Evolutionary conservation across 2,888 invertebrate genomes (phyloP).

Genomic region (Atherix ibis): DNA sequence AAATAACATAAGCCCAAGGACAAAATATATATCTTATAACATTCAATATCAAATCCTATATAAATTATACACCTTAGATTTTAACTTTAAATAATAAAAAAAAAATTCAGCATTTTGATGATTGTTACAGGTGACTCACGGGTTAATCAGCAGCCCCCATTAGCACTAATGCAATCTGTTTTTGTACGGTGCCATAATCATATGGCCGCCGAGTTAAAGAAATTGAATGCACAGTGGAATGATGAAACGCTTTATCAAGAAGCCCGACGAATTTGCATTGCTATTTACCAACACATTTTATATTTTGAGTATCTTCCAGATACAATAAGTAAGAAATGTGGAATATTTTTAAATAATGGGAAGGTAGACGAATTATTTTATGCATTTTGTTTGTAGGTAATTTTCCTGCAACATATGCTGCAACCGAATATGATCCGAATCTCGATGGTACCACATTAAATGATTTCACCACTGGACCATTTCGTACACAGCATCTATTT

Average conservation of each 20-base stretch:
- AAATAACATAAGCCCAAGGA: too few relatives aligned
- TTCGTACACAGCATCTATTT: slow-evolving; percentile 62
- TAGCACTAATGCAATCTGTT: slow-evolving; percentile 38
- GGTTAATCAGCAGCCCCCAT: slow-evolving; percentile 38
- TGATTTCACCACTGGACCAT: slow-evolving; percentile 62
- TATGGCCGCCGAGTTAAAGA: slow-evolving; percentile 34
- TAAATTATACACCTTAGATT: too few relatives aligned
- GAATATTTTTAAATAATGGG: too few relatives aligned
- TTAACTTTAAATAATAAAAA: slow-evolving; percentile 5
- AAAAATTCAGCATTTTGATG: background rate
- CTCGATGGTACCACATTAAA: slow-evolving; percentile 37
- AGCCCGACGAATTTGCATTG: slow-evolving; percentile 37
- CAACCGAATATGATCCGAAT: slow-evolving; percentile 18
- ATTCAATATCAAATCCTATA: too few relatives aligned
- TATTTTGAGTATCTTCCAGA: slow-evolving; percentile 46
- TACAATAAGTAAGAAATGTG: too few relatives aligned
- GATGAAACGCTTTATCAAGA: slow-evolving; percentile 43
- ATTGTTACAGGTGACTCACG: slow-evolving; percentile 34
- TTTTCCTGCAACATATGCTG: too few relatives aligned
- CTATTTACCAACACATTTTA: slow-evolving; percentile 42
- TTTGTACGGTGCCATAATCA: slow-evolving; percentile 41
- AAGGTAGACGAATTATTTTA: too few relatives aligned
- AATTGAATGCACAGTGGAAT: slow-evolving; percentile 40
- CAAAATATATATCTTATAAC: too few relatives aligned
- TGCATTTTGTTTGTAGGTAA: too few relatives aligned